phyloP scores from a whole-genome alignment of 2,888 invertebrate species.

The Drosophila dives region DNA sequence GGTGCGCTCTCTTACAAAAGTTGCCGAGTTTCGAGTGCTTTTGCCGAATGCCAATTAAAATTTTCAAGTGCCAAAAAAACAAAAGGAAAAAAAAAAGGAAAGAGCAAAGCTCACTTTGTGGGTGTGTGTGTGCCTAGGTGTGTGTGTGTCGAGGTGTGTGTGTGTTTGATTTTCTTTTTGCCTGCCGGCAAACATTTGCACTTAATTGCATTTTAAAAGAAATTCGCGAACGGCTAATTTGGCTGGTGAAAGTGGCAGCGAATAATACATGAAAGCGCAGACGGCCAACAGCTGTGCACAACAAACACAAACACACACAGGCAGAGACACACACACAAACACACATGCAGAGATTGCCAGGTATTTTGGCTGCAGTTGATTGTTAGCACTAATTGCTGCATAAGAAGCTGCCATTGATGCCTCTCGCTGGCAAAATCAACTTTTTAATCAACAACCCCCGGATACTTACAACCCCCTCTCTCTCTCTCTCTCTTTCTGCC shows the following conservation, averaged over 20 bases:
- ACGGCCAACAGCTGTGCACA: constrained; percentile 28
- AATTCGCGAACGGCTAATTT: constrained; percentile 71
- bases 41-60: constrained; percentile 70
- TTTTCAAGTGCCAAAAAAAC: constrained; percentile 54
- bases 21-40: constrained; percentile 66
- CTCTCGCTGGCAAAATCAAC: constrained; percentile 5
- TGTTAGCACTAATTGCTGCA: constrained; percentile 74
- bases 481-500: constrained; percentile 1
- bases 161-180: constrained; percentile 25
- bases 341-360: constrained; percentile 11
- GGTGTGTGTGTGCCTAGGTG: background rate
- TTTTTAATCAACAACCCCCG: background rate
- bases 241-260: constrained; percentile 73
- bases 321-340: constrained; percentile 3
- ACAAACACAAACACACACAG: background rate
- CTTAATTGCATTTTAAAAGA: constrained; percentile 76
- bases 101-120: background rate
- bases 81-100: background rate
- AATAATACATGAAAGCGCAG: constrained; percentile 66
- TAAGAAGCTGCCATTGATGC: constrained; percentile 62
- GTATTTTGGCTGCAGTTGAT: constrained; percentile 40
- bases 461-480: background rate
- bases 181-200: constrained; percentile 62
- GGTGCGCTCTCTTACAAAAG: constrained; percentile 41
- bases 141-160: background rate